phyloP scores from a whole-genome alignment of 2,888 invertebrate species.

The Trimorus sp. region DNA sequence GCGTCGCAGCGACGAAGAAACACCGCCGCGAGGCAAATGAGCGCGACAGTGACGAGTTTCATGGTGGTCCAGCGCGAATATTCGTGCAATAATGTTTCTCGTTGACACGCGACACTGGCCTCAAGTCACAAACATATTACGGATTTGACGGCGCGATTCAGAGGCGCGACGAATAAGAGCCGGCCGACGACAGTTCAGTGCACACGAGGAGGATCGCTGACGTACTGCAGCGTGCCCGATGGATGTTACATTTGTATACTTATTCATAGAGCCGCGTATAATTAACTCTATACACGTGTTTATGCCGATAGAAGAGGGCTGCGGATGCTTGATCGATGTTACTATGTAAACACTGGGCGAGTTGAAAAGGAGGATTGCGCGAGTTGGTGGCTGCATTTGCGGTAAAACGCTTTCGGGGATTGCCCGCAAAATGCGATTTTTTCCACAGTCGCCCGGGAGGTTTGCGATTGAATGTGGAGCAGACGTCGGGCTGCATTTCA shows the following conservation, averaged over 20 bases:
- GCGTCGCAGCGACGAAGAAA: conserved; percentile 39
- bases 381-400: too few species aligned
- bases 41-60: conserved; percentile 35
- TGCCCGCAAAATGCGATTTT: too few species aligned
- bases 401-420: too few species aligned
- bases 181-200: conserved; percentile 53
- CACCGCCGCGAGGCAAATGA: conserved; percentile 48
- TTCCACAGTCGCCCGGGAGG: too few species aligned
- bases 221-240: conserved; percentile 65
- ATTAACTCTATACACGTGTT: conserved; percentile 66
- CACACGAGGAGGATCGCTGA: conserved; percentile 63
- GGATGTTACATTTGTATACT: conserved; percentile 65
- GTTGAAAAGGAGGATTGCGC: too few species aligned
- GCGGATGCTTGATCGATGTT: conserved; percentile 61
- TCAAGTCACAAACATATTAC: conserved; percentile 62
- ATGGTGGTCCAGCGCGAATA: conserved; percentile 27
- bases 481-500: too few species aligned
- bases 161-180: conserved; percentile 47
- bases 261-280: conserved; percentile 60
- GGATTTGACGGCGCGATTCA: conserved; percentile 25
- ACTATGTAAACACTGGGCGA: conserved; percentile 53
- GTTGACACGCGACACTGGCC: conserved; percentile 19
- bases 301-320: conserved; percentile 56
- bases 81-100: conserved; percentile 34
- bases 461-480: too few species aligned